Evolutionary conservation across 1,140 invertebrate genomes (phyloP).

Genomic region (Orius insidiosus): DNA sequence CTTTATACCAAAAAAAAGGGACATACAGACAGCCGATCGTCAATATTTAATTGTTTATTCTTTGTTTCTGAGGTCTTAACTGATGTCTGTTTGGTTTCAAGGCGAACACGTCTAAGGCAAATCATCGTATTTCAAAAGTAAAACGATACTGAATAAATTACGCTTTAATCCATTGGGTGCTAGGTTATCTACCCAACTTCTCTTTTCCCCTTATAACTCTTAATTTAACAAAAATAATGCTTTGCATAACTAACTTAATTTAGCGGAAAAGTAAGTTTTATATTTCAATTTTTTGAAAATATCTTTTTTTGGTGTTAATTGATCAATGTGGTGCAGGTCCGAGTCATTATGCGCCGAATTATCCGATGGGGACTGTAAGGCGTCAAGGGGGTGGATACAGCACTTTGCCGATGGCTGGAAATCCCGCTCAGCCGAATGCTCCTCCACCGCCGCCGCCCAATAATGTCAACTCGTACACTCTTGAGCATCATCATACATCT

Average conservation of each 20-base stretch:
- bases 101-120: no score
- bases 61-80: no score
- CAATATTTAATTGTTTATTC: no score
- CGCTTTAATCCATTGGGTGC: background rate
- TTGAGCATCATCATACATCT: conserved; percentile 41
- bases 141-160: no score
- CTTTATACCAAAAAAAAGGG: no score
- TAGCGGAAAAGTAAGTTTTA: background rate
- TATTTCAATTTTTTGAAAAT: background rate
- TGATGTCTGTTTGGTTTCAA: no score
- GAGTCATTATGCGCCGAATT: conserved; percentile 87
- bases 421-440: conserved; percentile 24
- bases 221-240: background rate
- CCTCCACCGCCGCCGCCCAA: conserved; percentile 34
- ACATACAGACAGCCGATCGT: no score
- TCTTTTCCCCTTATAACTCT: background rate
- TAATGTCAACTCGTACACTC: conserved; percentile 23
- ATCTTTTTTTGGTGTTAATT: conserved; percentile 25
- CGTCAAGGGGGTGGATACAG: conserved; percentile 70
- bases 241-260: background rate
- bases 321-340: conserved; percentile 55
- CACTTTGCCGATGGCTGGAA: conserved; percentile 43
- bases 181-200: background rate
- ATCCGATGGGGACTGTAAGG: conserved; percentile 63
- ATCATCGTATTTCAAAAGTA: no score